phyloP scores from a whole-genome alignment of 2,888 invertebrate genomes.

The Sycophila texana region DNA sequence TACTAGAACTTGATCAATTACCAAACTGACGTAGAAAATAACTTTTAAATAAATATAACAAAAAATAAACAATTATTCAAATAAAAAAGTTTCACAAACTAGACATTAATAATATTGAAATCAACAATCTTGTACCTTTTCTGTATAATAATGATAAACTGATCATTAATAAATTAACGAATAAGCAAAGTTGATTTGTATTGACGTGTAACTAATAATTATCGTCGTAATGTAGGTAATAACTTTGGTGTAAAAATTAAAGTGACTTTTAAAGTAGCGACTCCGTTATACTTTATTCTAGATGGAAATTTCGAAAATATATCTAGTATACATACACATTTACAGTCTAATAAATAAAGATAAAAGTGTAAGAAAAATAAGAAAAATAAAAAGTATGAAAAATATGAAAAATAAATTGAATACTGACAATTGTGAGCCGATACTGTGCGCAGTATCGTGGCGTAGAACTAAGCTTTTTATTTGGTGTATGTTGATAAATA shows the following conservation, averaged over 20 bases:
- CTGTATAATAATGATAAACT: conserved; percentile 72
- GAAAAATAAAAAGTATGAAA: conserved; percentile 58
- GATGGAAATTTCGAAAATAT: conserved; percentile 52
- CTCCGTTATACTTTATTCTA: conserved; percentile 65
- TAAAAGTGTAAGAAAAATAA: conserved; percentile 55
- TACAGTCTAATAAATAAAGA: conserved; percentile 59
- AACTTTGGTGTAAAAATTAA: conserved; percentile 74
- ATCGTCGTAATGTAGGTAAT: conserved; percentile 73
- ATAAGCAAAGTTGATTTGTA: conserved; percentile 70
- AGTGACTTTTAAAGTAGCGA: conserved; percentile 63
- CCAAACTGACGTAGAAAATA: conserved; percentile 47
- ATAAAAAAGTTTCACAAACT: conserved; percentile 20
- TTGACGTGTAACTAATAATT: conserved; percentile 74
- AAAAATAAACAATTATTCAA: conserved; percentile 54
- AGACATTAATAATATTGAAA: conserved; percentile 41
- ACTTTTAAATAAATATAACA: conserved; percentile 50
- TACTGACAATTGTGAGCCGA: conserved; percentile 53
- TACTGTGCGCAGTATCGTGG: conserved; percentile 45
- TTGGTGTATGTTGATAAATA: conserved; percentile 68
- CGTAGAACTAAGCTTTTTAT: conserved; percentile 49
- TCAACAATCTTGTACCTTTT: conserved; percentile 69
- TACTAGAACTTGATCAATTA: conserved; percentile 37
- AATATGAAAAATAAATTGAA: conserved; percentile 54
- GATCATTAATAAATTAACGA: conserved; percentile 65
- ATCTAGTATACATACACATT: conserved; percentile 45